Percentiles rank a stretch among this genome's conserved stretches.
These are phyloP conservation scores for Zeuzera pyrina DNA, from an alignment of 2,888 invertebrate genomes.

Conservation along the genomic window DNA sequence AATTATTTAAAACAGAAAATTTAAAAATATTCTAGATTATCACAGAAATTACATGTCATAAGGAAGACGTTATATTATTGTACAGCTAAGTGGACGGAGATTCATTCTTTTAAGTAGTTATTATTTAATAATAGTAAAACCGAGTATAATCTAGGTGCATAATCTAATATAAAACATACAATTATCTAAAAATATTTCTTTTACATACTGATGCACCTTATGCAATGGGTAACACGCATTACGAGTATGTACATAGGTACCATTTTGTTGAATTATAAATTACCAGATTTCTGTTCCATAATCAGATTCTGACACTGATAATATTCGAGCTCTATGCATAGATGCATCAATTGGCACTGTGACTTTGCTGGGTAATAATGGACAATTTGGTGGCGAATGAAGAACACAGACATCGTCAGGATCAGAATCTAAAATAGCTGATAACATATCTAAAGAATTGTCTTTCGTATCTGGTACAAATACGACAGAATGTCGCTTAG, in stretches of 20 bases:
- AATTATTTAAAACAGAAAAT: conserved; percentile 4
- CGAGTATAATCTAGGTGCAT: too few species aligned
- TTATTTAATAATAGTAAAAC: too few species aligned
- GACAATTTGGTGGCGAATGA: conserved; percentile 61
- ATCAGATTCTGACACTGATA: conserved; percentile 75
- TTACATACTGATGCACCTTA: not conserved
- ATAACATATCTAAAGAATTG: conserved; percentile 52
- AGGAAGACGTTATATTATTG: conserved; percentile 35
- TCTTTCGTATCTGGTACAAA: conserved; percentile 51
- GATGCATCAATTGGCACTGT: conserved; percentile 75
- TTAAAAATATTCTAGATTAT: conserved; percentile 24
- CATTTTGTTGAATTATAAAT: too few species aligned
- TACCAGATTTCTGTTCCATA: conserved; percentile 86
- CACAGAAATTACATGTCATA: conserved; percentile 38
- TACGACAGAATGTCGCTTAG: conserved; percentile 55
- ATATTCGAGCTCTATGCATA: conserved; percentile 76
- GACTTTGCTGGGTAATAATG: conserved; percentile 71
- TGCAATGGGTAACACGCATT: too few species aligned
- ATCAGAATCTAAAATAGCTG: conserved; percentile 64
- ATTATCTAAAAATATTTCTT: not conserved
- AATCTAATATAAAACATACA: too few species aligned
- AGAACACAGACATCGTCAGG: conserved; percentile 54
- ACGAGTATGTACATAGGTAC: too few species aligned
- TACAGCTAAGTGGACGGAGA: conserved; percentile 8
- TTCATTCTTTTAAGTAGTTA: not conserved